Conservation (phyloP, 2,888 invertebrate genomes). For the Venustoraphidia nigricollis region DNA sequence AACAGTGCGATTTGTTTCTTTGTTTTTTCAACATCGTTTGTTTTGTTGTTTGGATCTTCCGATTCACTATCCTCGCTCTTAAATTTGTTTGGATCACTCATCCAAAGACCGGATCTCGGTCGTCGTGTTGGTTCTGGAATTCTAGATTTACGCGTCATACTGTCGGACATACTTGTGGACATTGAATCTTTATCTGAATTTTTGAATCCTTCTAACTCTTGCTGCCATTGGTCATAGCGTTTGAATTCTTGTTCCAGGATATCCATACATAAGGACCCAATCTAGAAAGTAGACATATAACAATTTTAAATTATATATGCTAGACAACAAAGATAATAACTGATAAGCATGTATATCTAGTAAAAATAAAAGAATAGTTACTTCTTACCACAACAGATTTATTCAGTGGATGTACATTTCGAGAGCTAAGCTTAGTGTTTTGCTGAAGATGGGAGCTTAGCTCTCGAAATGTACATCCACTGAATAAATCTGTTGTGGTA, state of each 20-base stretch:
- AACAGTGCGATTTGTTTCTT: conserved; percentile 64
- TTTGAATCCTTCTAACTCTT: conserved; percentile 44
- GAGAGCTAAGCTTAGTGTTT: too few relatives aligned
- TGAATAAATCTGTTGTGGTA: too few relatives aligned
- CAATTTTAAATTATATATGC: not conserved
- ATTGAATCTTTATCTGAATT: conserved; percentile 26
- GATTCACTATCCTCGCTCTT: conserved; percentile 8
- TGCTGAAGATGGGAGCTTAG: too few relatives aligned
- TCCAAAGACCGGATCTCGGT: conserved; percentile 47
- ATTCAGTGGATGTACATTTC: too few relatives aligned
- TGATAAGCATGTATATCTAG: not conserved
- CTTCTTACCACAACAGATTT: too few relatives aligned
- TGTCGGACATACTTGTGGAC: conserved; percentile 31
- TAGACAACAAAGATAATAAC: not conserved
- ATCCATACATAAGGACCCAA: conserved; percentile 93
- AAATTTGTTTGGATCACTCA: conserved; percentile 22
- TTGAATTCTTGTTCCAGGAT: conserved; percentile 89
- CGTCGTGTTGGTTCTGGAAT: conserved; percentile 58
- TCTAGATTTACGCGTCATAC: conserved; percentile 49
- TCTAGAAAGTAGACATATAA: conserved; percentile 30
- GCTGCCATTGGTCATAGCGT: conserved; percentile 86
- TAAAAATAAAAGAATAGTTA: too few relatives aligned
- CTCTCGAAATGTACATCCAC: too few relatives aligned
- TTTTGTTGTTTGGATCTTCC: conserved; percentile 22
- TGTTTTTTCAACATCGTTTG: conserved; percentile 30